Percentiles rank a stretch among this genome's conserved stretches.
These are phyloP conservation scores for Tympanoctomys barrerae DNA, from an alignment of 2,797 vertebrate genomes.

Conservation along the genomic window DNA sequence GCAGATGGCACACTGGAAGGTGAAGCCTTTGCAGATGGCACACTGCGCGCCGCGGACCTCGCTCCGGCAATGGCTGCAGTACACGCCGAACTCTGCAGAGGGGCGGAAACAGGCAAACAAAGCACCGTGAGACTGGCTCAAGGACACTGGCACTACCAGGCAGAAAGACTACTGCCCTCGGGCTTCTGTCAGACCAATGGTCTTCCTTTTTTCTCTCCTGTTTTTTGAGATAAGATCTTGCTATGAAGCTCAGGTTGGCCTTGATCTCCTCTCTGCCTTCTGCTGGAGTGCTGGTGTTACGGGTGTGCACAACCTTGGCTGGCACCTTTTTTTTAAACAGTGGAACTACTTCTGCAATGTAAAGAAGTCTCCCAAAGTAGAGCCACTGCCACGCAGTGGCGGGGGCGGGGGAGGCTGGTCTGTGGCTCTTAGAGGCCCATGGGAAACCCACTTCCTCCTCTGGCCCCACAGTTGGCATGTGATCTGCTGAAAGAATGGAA, in stretches of 20 bases:
- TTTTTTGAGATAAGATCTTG: not conserved
- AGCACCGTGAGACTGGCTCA: not conserved
- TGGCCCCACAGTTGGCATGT: not conserved
- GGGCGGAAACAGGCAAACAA: not conserved
- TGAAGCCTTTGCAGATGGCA: constrained; percentile 96
- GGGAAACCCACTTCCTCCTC: not conserved
- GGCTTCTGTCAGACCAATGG: not conserved
- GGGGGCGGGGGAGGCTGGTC: rapidly evolving
- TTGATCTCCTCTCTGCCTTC: not conserved
- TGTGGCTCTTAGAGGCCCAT: not conserved
- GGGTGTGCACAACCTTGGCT: not conserved
- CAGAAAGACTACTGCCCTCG: not conserved
- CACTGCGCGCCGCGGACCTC: constrained; percentile 97
- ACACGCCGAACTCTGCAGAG: constrained; percentile 95
- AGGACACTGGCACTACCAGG: not conserved
- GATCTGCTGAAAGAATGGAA: not conserved
- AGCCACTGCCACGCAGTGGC: not conserved
- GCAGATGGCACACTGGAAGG: constrained; percentile 98
- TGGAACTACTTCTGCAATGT: not conserved
- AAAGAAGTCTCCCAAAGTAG: not conserved
- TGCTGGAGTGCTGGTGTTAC: not conserved
- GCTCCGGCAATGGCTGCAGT: constrained; percentile 97
- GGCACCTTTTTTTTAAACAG: not conserved
- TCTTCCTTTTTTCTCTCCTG: not conserved
- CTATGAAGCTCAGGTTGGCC: not conserved